Conservation (phyloP, 2,888 invertebrate species). For the Calliphora vomitoria region DNA sequence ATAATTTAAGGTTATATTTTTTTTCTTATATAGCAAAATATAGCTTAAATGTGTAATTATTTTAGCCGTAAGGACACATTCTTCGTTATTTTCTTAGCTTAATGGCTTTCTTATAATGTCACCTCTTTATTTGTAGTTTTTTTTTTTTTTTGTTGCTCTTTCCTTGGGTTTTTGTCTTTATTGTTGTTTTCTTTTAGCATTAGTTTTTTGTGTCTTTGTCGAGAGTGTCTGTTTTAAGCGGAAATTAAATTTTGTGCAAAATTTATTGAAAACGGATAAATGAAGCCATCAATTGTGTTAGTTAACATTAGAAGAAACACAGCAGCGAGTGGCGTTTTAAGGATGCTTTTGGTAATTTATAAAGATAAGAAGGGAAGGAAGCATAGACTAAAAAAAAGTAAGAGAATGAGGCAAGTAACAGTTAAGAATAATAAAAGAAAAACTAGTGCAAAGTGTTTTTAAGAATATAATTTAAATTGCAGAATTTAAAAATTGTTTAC, state of each 20-base stretch:
- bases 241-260: conserved; percentile 83
- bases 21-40: neutral
- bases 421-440: neutral
- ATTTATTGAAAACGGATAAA: conserved; percentile 84
- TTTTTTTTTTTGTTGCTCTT: conserved; percentile 29
- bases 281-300: conserved; percentile 77
- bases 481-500: too few species aligned
- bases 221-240: conserved; percentile 77
- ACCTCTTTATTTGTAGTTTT: conserved; percentile 56
- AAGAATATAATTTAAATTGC: too few species aligned
- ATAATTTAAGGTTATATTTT: conserved; percentile 21
- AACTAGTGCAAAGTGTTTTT: neutral
- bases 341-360: conserved; percentile 49
- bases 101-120: conserved; percentile 53
- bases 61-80: conserved; percentile 32
- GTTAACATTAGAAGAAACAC: conserved; percentile 18
- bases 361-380: conserved; percentile 16
- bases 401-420: neutral
- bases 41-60: conserved; percentile 59
- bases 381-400: neutral
- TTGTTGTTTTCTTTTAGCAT: neutral
- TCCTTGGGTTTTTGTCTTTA: neutral
- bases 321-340: conserved; percentile 14
- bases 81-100: conserved; percentile 14
- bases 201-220: conserved; percentile 24